Conservation (phyloP, 2,113 vertebrate species). For the Muscicapa adusta region DNA sequence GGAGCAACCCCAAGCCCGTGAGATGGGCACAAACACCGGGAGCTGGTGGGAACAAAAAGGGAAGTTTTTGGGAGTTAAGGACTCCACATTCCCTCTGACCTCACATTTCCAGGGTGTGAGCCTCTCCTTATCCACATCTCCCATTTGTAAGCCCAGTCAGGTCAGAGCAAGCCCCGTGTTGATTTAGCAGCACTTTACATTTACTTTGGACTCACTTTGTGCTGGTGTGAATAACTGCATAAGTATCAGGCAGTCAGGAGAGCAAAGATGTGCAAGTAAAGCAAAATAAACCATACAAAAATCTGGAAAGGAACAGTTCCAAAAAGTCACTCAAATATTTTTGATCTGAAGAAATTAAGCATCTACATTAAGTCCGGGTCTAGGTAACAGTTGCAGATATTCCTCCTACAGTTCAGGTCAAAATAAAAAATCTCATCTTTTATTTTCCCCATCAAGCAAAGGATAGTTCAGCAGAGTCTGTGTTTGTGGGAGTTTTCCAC, state of each 20-base stretch:
- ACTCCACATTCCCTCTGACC: not conserved
- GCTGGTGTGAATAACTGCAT: constrained; percentile 10
- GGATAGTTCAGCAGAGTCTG: not conserved
- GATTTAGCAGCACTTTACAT: constrained; percentile 32
- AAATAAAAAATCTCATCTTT: not conserved
- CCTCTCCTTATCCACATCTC: not conserved
- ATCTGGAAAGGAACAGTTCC: not conserved
- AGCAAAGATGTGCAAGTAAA: constrained; percentile 26
- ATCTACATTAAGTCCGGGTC: not conserved
- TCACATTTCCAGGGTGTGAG: not conserved
- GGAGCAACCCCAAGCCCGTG: rapidly evolving
- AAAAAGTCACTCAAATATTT: not conserved
- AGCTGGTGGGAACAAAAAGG: not conserved
- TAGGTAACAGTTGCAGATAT: not conserved
- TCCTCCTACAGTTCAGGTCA: not conserved
- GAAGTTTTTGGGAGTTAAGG: not conserved
- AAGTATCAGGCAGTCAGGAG: not conserved
- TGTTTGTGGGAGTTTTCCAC: constrained; percentile 50
- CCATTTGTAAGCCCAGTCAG: not conserved
- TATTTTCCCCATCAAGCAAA: not conserved
- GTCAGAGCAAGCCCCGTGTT: not conserved
- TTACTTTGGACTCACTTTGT: constrained; percentile 30
- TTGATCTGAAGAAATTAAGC: not conserved
- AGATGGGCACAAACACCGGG: not conserved
- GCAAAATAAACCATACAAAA: not conserved